A percentile compares a stretch with the other conserved stretches of the same genome.
phyloP scores from a whole-genome alignment of 1,140 invertebrate genomes.

The Sipha flava region DNA sequence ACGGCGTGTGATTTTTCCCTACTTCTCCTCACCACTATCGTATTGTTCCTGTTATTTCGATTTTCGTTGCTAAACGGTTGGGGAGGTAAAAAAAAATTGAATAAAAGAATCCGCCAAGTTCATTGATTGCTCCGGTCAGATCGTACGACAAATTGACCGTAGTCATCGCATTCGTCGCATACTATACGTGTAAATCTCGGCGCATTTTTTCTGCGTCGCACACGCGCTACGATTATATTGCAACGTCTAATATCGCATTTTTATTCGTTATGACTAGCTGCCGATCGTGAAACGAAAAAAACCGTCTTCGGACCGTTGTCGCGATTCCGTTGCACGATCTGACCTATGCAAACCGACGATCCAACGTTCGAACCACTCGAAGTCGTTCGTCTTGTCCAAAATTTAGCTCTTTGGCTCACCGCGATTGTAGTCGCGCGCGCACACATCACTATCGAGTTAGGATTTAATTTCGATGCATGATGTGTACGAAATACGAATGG shows the following conservation, averaged over 20 bases:
- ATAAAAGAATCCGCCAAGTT: neutral
- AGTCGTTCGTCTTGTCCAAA: too few species aligned
- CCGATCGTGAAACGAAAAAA: neutral
- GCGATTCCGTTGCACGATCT: neutral
- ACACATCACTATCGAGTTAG: too few species aligned
- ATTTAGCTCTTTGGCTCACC: too few species aligned
- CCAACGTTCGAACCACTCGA: neutral
- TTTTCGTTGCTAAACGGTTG: neutral
- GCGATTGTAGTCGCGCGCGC: too few species aligned
- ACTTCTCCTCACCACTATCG: too few species aligned
- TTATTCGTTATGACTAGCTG: too few species aligned
- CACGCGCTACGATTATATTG: neutral
- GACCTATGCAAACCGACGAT: neutral
- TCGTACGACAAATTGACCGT: neutral
- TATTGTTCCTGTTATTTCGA: neutral
- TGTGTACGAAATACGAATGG: too few species aligned
- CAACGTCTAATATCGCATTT: neutral
- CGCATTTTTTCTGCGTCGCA: neutral
- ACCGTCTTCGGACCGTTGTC: neutral
- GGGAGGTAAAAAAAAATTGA: neutral
- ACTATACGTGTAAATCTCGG: neutral
- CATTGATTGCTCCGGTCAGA: neutral
- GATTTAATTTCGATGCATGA: too few species aligned
- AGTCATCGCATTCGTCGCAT: neutral
- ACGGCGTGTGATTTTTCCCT: neutral